Evolutionary conservation across 2,888 invertebrate genomes (phyloP).

Genomic region (Brachylomia viminalis): DNA sequence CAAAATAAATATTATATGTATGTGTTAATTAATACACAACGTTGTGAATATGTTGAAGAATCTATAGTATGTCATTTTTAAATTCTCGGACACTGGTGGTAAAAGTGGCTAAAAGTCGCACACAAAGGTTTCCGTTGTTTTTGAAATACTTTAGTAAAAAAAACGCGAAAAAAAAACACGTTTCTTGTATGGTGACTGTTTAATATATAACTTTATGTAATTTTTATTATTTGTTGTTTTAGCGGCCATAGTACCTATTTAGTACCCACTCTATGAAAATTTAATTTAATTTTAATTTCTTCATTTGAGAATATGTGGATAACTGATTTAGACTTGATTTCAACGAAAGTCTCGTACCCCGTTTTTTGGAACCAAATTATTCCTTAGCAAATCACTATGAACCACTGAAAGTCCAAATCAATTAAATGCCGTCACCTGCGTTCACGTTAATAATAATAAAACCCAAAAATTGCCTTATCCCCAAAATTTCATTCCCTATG

Average conservation of each 20-base stretch:
- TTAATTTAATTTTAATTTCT: neutral
- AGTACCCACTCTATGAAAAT: neutral
- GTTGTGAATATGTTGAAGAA: neutral
- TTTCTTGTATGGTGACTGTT: neutral
- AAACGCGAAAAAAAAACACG: neutral
- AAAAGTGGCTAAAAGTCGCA: neutral
- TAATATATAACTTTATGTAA: neutral
- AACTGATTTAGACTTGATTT: neutral
- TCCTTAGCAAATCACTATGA: neutral
- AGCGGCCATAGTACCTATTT: neutral
- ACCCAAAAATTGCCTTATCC: conserved; percentile 46
- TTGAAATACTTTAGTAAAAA: neutral
- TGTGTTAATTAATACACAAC: neutral
- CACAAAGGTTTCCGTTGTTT: neutral
- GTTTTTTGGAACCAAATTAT: neutral
- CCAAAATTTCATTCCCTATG: conserved; percentile 31
- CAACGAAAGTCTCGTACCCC: neutral
- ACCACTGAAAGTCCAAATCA: neutral
- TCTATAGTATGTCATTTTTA: neutral
- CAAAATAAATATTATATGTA: neutral
- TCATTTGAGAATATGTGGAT: neutral
- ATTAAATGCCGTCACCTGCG: neutral
- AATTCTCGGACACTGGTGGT: neutral
- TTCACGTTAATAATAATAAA: neutral
- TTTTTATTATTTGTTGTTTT: neutral